Percentiles rank a stretch among this genome's conserved stretches.
Conservation (phyloP, 2,888 invertebrate genomes). For the Euspilapteryx auroguttella region DNA sequence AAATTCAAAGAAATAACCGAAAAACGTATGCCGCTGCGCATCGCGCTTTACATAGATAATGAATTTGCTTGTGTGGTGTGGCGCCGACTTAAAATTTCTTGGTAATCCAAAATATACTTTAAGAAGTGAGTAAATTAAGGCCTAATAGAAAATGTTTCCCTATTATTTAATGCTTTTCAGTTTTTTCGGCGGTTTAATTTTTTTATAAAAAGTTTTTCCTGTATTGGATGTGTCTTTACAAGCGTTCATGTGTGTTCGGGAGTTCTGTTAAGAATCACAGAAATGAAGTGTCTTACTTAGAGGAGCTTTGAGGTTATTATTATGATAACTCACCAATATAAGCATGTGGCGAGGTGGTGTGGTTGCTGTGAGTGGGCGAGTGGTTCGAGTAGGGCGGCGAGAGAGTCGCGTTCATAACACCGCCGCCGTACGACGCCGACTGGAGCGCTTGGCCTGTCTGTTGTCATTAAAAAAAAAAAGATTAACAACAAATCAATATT, state of each 20-base stretch:
- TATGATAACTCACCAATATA: constrained; percentile 71
- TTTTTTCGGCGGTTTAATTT: too few species aligned
- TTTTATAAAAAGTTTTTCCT: too few species aligned
- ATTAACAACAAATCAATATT: too few species aligned
- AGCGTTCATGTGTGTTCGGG: background rate
- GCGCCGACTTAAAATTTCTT: too few species aligned
- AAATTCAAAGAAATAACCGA: too few species aligned
- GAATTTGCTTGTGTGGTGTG: too few species aligned
- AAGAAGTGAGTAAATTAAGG: too few species aligned
- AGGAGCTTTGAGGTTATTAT: background rate
- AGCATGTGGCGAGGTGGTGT: constrained; percentile 75
- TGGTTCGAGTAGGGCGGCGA: constrained; percentile 87
- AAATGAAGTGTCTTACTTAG: background rate
- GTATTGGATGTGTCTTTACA: background rate
- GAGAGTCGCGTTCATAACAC: constrained; percentile 63
- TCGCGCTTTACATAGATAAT: too few species aligned
- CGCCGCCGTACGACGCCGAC: constrained; percentile 52
- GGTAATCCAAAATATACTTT: too few species aligned
- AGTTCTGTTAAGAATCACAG: background rate
- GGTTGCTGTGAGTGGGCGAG: constrained; percentile 83
- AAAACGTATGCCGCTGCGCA: too few species aligned
- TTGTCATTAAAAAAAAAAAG: constrained; percentile 8
- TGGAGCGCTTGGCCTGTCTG: constrained; percentile 70
- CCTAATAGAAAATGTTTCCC: too few species aligned
- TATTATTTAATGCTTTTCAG: too few species aligned